These are phyloP conservation scores for Antheraea mylitta DNA, from an alignment of 1,140 invertebrate genomes.

Conservation along the genomic window DNA sequence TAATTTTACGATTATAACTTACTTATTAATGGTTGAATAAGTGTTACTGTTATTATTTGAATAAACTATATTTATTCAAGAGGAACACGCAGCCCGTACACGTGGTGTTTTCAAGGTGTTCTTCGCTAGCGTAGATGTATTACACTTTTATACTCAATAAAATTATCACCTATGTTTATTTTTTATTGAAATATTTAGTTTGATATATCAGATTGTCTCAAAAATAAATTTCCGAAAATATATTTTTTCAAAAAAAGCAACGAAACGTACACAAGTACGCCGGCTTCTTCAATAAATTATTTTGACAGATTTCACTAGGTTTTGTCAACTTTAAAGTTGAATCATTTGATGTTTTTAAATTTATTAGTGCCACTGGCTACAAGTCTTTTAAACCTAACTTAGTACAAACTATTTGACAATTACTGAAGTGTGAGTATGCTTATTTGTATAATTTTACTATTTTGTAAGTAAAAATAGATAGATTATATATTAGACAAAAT, in stretches of 20 bases:
- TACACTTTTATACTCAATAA: not conserved
- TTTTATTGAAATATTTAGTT: not conserved
- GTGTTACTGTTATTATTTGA: not conserved
- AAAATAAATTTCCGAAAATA: conserved; percentile 23
- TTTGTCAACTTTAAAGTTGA: no score
- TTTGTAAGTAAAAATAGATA: no score
- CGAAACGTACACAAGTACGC: conserved; percentile 2
- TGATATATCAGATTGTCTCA: conserved; percentile 12
- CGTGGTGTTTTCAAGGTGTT: conserved; percentile 6
- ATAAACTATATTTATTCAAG: not conserved
- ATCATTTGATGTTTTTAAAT: no score
- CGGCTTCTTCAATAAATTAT: conserved; percentile 15
- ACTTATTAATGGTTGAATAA: not conserved
- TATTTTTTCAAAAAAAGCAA: conserved; percentile 14
- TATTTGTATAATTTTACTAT: no score
- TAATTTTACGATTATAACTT: not conserved
- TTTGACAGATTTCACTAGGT: not conserved
- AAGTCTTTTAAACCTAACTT: no score
- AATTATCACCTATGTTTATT: not conserved
- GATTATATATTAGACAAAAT: no score
- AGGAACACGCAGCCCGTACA: conserved; percentile 8
- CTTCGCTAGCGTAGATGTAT: not conserved
- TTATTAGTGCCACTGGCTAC: no score
- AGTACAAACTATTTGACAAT: no score
- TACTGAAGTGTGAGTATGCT: no score